These are phyloP conservation scores for Sarcophaga variegata DNA, from an alignment of 2,888 invertebrate species.

Conservation along the genomic window DNA sequence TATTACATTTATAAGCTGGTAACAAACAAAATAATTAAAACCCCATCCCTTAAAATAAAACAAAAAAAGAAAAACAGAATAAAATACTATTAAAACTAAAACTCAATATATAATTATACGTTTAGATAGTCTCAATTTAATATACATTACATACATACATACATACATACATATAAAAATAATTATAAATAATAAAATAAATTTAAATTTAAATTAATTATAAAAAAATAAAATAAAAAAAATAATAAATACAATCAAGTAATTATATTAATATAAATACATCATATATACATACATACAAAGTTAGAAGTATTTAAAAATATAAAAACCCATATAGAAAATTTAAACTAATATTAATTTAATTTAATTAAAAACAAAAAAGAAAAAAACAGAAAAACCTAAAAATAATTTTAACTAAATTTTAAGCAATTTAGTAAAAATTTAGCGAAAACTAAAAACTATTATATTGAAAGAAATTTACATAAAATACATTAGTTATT, in stretches of 20 bases:
- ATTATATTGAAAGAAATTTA: conserved; percentile 69
- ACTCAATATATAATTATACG: conserved; percentile 44
- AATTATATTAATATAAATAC: conserved; percentile 57
- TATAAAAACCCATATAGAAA: neutral
- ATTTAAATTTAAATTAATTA: conserved; percentile 4
- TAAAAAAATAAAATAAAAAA: conserved; percentile 7
- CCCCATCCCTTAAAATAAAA: conserved; percentile 32
- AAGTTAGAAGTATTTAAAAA: conserved; percentile 61
- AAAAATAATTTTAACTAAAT: conserved; percentile 45
- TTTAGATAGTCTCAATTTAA: conserved; percentile 69
- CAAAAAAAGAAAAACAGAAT: neutral
- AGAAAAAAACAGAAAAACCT: neutral
- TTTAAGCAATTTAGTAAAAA: conserved; percentile 68
- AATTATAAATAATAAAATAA: neutral
- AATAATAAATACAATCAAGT: conserved; percentile 55
- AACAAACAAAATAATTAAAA: conserved; percentile 51
- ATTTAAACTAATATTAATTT: conserved; percentile 14
- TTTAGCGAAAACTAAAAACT: conserved; percentile 57
- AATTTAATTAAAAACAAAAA: neutral
- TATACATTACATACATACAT: conserved; percentile 17
- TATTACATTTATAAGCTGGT: conserved; percentile 66
- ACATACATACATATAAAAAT: conserved; percentile 17
- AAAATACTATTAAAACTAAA: conserved; percentile 13
- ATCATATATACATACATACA: conserved; percentile 10
- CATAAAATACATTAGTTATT: conserved; percentile 68